Base-by-base conservation (phyloP, 2,888 invertebrate species). In the Latrodectus hesperus region DNA sequence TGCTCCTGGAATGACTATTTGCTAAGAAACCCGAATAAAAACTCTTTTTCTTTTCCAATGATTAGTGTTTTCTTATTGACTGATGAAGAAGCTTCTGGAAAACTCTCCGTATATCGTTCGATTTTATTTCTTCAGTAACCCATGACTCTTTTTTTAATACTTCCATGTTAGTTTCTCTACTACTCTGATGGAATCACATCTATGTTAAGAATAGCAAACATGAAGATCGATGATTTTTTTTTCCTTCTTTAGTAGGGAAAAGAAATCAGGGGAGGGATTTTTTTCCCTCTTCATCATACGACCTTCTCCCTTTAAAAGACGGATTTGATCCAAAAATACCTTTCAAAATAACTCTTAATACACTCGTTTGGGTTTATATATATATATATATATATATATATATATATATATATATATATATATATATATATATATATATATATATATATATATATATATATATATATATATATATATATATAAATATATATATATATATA, bases 1-100 rank as follows among this genome's bases (percentile, higher is more conserved):
- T 85, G 85, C 85, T 60, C 70, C 70, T 67, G 49, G 71, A 85
- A 85, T 85, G 75, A 79, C 79, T 85, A 80, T 85, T 85, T 85
- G 79, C 85, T 79, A 80, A 85, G 79, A 67, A 60, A 68, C 77
- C 68, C 75, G 53, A 51, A 75, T 74, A 74, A 85, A 85, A 79
- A 83, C 79, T 73, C 70, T 70, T 60, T 73, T 38, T 22, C 22
- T 83, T 72, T 75, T 85, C 79, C 79, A 80, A 85, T 85, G 79
- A 85, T 85, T 80, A 85, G 85, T 80, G 70, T 80, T 74, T 67
- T 70, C 12, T 64, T 85, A 80, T 84, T 84, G 84, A 84, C 84
- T 70, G 84, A 79, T 84, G 84, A 79, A 67, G 65, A 70, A 68
- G 74, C 53, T 79, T 60, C 73, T 55, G 78, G 17, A 73, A 68